Base-by-base conservation (phyloP, 2,113 vertebrate genomes). In the Prietella phreatophila region DNA sequence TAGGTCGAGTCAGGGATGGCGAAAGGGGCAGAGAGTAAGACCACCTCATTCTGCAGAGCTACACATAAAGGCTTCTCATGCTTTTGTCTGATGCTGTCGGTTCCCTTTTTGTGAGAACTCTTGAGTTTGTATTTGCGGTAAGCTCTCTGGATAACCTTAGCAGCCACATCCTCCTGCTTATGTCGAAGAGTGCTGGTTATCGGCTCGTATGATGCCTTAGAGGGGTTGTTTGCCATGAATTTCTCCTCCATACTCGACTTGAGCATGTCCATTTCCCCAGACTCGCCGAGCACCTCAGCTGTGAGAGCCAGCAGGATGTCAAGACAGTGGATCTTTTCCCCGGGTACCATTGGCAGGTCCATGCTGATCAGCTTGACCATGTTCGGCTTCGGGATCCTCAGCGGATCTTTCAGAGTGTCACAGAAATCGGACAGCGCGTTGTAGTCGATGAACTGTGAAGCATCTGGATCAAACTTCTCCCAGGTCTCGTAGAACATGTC, bases 401-500 rank as follows among this genome's bases (percentile, higher is more conserved):
- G 94, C 0, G 98, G 98, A 61, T 98, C 97, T 91, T 97, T 96
- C 39, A 99, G 91, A 2, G 96, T 96, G 89, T 99, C 96, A 14
- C 96, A 98, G 73, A 99, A 99, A 22, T 98, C 96, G 0, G 98
- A 98, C 90, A 99, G 94, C 50, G 93, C 92, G 78, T 95, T 96
- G 86, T 97, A 97, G 0, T 89, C 89, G 0, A 99, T 97, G 91
- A 98, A 99, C 92, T 98, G 97, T 0, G 97, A 97, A 50, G 97
- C 98, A 0, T 96, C 95, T 0, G 97, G 97, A 90, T 99, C 98
- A 1, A 99, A 99, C 92, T 97, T 99, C 95, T 99, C 97, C 98
- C 98, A 99, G 0, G 95, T 99, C 91, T 99, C 97, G 0, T 98
- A 99, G 90, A 99, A 99, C 98, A 99, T 99, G 85, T 99, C 97